These are phyloP conservation scores for Amphibalanus amphitrite DNA, from an alignment of 1,140 invertebrate species.

Conservation along the genomic window DNA sequence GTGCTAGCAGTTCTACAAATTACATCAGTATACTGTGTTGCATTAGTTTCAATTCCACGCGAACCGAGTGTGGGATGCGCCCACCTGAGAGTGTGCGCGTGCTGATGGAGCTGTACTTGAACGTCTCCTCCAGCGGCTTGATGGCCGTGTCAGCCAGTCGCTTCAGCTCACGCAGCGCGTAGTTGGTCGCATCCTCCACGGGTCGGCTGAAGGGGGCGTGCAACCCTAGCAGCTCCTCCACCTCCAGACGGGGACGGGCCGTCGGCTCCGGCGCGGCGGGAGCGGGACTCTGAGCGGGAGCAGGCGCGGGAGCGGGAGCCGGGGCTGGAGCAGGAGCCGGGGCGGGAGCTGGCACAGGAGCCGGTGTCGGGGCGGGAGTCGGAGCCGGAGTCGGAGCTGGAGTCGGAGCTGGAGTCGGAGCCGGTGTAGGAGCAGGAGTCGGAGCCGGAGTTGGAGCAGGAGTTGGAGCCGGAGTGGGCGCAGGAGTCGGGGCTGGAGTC, in stretches of 20 bases:
- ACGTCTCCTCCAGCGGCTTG: slow-evolving; percentile 70
- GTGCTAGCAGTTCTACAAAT: too few species aligned
- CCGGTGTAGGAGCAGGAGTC: too few species aligned
- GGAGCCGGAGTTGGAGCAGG: too few species aligned
- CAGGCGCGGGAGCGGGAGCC: too few species aligned
- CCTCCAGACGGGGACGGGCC: background rate
- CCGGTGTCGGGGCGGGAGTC: background rate
- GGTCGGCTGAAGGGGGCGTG: slow-evolving; percentile 20
- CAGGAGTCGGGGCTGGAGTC: too few species aligned
- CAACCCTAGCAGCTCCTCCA: slow-evolving; percentile 1
- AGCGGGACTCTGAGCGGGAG: too few species aligned
- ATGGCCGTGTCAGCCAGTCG: slow-evolving; percentile 71
- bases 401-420: too few species aligned
- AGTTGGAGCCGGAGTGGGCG: background rate
- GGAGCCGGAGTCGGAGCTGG: too few species aligned
- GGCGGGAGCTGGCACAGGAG: too few species aligned
- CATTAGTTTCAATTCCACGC: too few species aligned
- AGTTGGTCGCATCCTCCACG: slow-evolving; percentile 44
- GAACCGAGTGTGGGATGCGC: too few species aligned
- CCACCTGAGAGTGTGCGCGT: slow-evolving; percentile 48
- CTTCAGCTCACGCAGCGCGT: slow-evolving; percentile 56
- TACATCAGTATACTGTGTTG: too few species aligned
- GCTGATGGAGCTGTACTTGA: slow-evolving; percentile 81
- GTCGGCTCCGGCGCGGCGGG: background rate
- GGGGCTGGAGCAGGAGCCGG: background rate